Evolutionary conservation across 2,113 vertebrate species (phyloP).

Genomic region (Leptodactylus fuscus): DNA sequence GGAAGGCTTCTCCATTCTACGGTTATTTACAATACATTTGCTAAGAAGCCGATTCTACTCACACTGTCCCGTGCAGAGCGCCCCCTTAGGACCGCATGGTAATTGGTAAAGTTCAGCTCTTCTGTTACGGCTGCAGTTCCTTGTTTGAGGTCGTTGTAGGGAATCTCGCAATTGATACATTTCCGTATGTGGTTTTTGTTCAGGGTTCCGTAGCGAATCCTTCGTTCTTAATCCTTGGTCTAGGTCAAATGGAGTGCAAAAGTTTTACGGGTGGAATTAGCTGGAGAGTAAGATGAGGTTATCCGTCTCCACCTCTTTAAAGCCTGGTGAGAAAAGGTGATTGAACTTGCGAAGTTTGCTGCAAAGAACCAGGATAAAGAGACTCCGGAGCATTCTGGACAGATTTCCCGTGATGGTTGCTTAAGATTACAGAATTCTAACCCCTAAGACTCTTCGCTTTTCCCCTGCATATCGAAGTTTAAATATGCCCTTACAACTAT

Average conservation of each 20-base stretch:
- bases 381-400: neutral
- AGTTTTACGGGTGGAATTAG: conserved; percentile 47
- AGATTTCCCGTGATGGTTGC: neutral
- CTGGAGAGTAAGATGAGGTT: conserved; percentile 34
- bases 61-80: neutral
- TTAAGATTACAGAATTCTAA: neutral
- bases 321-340: conserved; percentile 25
- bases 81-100: neutral
- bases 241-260: conserved; percentile 40
- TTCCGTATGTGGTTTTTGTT: neutral
- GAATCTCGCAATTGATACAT: conserved; percentile 8
- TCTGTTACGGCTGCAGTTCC: neutral
- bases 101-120: conserved; percentile 3
- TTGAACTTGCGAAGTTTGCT: neutral
- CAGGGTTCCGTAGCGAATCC: neutral
- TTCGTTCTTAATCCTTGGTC: conserved; percentile 19
- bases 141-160: neutral
- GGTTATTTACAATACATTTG: conserved; percentile 32
- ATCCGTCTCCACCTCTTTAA: conserved; percentile 3
- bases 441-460: neutral
- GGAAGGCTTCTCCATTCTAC: conserved; percentile 33
- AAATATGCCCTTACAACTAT: too few relatives aligned
- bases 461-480: neutral
- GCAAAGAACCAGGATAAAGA: neutral
- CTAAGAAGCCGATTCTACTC: neutral